A percentile compares a stretch with the other conserved stretches of the same genome.
These are phyloP conservation scores for Zapus hudsonius DNA, from an alignment of 2,113 vertebrate genomes.

Conservation along the genomic window DNA sequence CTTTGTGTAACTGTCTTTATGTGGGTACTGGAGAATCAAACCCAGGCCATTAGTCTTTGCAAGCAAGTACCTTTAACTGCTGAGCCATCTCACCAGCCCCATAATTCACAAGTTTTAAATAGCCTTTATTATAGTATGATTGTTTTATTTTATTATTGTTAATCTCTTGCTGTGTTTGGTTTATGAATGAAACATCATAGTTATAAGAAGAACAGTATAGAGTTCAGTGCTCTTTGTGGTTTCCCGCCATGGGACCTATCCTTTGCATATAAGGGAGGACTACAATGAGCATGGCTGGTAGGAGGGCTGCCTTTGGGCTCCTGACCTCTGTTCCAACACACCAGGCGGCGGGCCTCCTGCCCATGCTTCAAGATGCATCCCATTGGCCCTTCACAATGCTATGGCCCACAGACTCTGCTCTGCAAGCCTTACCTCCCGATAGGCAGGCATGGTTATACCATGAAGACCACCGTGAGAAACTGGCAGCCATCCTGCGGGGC, in stretches of 20 bases:
- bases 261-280: too few relatives aligned
- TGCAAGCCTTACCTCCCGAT: slow-evolving; percentile 86
- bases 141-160: not conserved
- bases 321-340: not conserved
- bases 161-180: not conserved
- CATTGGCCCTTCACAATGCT: slow-evolving; percentile 94
- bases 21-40: too few relatives aligned
- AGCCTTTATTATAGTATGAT: not conserved
- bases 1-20: too few relatives aligned
- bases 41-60: too few relatives aligned
- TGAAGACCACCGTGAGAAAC: slow-evolving; percentile 89
- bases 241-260: not conserved
- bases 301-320: not conserved
- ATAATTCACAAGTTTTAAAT: not conserved
- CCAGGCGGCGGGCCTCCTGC: slow-evolving; percentile 89
- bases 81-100: too few relatives aligned
- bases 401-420: slow-evolving; percentile 92
- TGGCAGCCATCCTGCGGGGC: slow-evolving; percentile 90
- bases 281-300: not conserved
- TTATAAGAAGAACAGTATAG: not conserved
- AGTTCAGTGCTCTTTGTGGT: not conserved
- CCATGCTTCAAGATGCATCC: slow-evolving; percentile 81
- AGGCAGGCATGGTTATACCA: slow-evolving; percentile 91
- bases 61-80: too few relatives aligned
- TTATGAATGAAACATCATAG: not conserved